These are phyloP conservation scores for Drosophila buzzatii DNA, from an alignment of 2,888 invertebrate species.

Conservation along the genomic window DNA sequence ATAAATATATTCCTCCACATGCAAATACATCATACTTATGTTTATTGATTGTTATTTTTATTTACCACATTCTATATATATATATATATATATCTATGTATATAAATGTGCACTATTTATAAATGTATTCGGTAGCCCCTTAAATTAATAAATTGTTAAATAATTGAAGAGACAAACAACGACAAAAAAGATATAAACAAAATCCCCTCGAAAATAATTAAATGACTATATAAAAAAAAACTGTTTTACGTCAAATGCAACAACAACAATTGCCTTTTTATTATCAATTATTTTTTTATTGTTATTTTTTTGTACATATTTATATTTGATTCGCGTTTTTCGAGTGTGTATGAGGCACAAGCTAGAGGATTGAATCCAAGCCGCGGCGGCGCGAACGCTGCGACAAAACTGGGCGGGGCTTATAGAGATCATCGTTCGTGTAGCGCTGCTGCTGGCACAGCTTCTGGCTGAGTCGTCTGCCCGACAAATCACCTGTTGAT, in stretches of 20 bases:
- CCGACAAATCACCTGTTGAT: constrained; percentile 42
- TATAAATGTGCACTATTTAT: constrained; percentile 56
- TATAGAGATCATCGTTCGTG: constrained; percentile 90
- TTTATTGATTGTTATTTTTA: constrained; percentile 73
- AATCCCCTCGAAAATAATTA: constrained; percentile 43
- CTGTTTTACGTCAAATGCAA: constrained; percentile 69
- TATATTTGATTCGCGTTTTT: not conserved
- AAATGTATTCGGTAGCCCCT: constrained; percentile 60
- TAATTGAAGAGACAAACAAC: constrained; percentile 41
- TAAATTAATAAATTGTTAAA: constrained; percentile 70
- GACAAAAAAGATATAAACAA: constrained; percentile 15
- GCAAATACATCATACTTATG: constrained; percentile 43
- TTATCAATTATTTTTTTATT: constrained; percentile 21
- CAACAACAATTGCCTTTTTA: constrained; percentile 66
- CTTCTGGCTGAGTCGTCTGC: constrained; percentile 66
- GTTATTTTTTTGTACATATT: constrained; percentile 12
- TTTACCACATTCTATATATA: constrained; percentile 24
- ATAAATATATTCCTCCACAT: constrained; percentile 1
- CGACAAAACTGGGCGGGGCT: constrained; percentile 88
- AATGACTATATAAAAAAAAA: constrained; percentile 42
- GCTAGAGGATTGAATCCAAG: constrained; percentile 73
- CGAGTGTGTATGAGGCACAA: not conserved
- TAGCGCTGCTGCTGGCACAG: constrained; percentile 87
- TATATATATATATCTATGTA: constrained; percentile 35
- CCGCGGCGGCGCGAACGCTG: constrained; percentile 86